These are phyloP conservation scores for Gari tellinella DNA, from an alignment of 2,888 invertebrate species.

Conservation along the genomic window DNA sequence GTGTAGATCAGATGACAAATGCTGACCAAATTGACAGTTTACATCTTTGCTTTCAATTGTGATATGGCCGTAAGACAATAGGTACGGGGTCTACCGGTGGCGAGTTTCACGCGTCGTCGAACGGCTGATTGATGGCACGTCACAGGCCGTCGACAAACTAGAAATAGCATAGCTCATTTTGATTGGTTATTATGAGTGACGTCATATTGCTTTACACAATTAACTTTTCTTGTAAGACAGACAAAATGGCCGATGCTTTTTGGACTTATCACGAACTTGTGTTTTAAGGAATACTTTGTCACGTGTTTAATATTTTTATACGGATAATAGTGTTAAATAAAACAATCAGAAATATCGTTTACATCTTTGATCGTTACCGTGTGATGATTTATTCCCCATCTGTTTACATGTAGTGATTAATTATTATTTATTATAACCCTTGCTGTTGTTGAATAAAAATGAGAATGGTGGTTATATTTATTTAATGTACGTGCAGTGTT, in stretches of 20 bases:
- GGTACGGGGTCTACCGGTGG: no score
- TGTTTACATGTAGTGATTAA: no score
- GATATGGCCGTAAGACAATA: no score
- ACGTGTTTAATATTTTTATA: neutral
- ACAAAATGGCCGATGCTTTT: constrained; percentile 26
- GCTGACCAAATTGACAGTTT: no score
- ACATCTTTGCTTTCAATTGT: no score
- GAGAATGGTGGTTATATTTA: constrained; percentile 1
- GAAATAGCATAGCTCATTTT: constrained; percentile 28
- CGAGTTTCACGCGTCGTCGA: neutral
- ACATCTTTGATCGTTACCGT: no score
- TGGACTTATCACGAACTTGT: neutral
- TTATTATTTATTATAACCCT: neutral
- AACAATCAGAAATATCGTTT: no score
- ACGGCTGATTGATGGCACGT: constrained; percentile 30
- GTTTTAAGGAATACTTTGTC: neutral
- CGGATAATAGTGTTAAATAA: neutral
- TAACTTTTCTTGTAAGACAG: constrained; percentile 8
- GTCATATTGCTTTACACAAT: constrained; percentile 45
- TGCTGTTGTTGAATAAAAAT: neutral
- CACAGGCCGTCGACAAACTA: constrained; percentile 19
- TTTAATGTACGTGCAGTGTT: neutral
- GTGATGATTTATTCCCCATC: no score
- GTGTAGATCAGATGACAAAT: no score
- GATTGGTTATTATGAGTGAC: constrained; percentile 39